Evolutionary conservation across 2,888 invertebrate species (phyloP).

Genomic region (Ephialtes manifestator): DNA sequence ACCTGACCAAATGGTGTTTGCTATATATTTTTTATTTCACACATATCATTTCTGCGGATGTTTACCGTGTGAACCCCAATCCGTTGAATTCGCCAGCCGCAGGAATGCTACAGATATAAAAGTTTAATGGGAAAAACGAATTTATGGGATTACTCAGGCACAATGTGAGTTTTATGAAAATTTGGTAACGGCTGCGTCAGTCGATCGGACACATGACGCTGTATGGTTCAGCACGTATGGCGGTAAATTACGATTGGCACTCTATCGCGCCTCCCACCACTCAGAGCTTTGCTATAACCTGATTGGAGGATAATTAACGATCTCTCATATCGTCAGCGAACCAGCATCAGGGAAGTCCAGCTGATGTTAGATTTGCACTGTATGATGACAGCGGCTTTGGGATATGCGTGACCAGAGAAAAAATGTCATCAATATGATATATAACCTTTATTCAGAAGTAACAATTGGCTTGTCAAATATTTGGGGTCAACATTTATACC

Average conservation of each 20-base stretch:
- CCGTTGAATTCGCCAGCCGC: not conserved
- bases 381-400: not conserved
- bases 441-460: conserved; percentile 49
- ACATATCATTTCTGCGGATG: not conserved
- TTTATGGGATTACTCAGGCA: conserved; percentile 37
- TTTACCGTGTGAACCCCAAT: not conserved
- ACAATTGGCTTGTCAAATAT: conserved; percentile 64
- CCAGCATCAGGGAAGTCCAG: conserved; percentile 5
- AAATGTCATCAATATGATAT: conserved; percentile 41
- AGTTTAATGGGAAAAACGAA: conserved; percentile 39
- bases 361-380: conserved; percentile 34
- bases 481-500: conserved; percentile 60
- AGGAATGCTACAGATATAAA: conserved; percentile 15
- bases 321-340: conserved; percentile 31
- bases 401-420: not conserved
- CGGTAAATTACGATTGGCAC: conserved; percentile 21
- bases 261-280: not conserved
- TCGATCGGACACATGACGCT: not conserved
- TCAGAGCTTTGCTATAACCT: not conserved
- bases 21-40: not conserved
- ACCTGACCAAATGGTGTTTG: not conserved
- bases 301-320: conserved; percentile 52
- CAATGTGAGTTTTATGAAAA: conserved; percentile 56
- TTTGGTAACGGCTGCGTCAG: conserved; percentile 43
- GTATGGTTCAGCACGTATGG: conserved; percentile 3